Evolutionary conservation across 2,113 vertebrate genomes (phyloP).

Genomic region (Phoxinus phoxinus): DNA sequence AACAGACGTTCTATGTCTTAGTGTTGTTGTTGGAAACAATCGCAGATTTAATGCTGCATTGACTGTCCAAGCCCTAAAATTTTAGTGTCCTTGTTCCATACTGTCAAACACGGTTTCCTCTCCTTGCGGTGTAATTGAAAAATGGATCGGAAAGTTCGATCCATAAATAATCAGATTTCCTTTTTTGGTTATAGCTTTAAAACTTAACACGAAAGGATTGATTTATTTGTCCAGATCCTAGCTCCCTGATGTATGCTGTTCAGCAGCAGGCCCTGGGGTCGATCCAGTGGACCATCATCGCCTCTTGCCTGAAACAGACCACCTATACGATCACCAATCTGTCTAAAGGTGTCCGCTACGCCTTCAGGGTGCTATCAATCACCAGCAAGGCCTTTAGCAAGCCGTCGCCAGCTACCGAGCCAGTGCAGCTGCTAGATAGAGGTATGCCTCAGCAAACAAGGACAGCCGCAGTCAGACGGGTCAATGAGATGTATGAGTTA

Average conservation of each 20-base stretch:
- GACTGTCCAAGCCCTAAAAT: slow-evolving; percentile 12
- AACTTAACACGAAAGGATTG: neutral
- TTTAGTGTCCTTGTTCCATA: slow-evolving; percentile 4
- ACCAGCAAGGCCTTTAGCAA: slow-evolving; percentile 94
- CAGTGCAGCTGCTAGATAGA: slow-evolving; percentile 84
- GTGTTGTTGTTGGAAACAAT: slow-evolving; percentile 18
- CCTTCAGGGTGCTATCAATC: slow-evolving; percentile 91
- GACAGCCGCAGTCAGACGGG: slow-evolving; percentile 13
- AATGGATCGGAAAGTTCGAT: neutral
- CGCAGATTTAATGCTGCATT: slow-evolving; percentile 38
- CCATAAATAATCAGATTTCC: neutral
- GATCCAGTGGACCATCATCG: slow-evolving; percentile 90
- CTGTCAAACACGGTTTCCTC: neutral
- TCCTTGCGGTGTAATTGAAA: neutral
- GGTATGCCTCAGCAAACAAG: slow-evolving; percentile 71
- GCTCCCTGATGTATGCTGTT: slow-evolving; percentile 87
- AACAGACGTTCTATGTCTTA: slow-evolving; percentile 20
- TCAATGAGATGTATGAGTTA: slow-evolving; percentile 15
- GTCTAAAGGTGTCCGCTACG: slow-evolving; percentile 86
- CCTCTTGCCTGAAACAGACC: slow-evolving; percentile 81
- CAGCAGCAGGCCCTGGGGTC: slow-evolving; percentile 94
- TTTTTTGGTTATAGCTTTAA: neutral
- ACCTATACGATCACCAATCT: slow-evolving; percentile 80
- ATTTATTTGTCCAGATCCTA: slow-evolving; percentile 78
- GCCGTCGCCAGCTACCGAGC: slow-evolving; percentile 84